These are phyloP conservation scores for Gymnarchus niloticus DNA, from an alignment of 2,113 vertebrate genomes.

Conservation along the genomic window DNA sequence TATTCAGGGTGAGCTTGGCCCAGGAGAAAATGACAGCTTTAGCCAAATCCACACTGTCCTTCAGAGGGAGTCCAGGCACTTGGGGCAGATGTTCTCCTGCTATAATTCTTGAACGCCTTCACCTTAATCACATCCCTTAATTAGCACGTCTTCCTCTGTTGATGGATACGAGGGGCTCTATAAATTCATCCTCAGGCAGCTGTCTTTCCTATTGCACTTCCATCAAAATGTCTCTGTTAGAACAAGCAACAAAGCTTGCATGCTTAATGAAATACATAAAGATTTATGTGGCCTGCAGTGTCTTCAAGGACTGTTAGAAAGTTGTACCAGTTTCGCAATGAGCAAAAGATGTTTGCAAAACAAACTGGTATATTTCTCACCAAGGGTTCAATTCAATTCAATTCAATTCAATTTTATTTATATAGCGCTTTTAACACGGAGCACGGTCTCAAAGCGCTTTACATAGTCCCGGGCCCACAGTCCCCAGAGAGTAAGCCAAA, in stretches of 20 bases:
- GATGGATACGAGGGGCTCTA: constrained; percentile 34
- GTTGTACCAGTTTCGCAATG: not conserved
- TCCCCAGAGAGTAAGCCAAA: too few species aligned
- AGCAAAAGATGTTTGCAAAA: not conserved
- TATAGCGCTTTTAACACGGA: too few species aligned
- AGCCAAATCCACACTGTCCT: constrained; percentile 34
- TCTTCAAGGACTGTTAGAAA: not conserved
- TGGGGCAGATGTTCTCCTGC: constrained; percentile 44
- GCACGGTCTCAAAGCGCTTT: too few species aligned
- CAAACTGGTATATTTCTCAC: too few species aligned
- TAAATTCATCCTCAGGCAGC: constrained; percentile 32
- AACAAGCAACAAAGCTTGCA: not conserved
- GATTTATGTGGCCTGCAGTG: not conserved
- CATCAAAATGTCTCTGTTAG: constrained; percentile 18
- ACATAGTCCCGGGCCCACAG: too few species aligned
- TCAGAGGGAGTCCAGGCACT: constrained; percentile 39
- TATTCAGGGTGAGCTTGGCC: not conserved
- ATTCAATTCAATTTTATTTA: too few species aligned
- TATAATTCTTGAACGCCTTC: constrained; percentile 52
- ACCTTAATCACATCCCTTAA: constrained; percentile 49
- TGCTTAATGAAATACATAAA: constrained; percentile 1
- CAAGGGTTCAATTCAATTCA: too few species aligned
- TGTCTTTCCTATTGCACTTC: constrained; percentile 29
- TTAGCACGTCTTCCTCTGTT: constrained; percentile 41
- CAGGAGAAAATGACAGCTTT: constrained; percentile 13